Evolutionary conservation across 2,113 vertebrate genomes (phyloP).

Genomic region (Chloroceryle aenea): DNA sequence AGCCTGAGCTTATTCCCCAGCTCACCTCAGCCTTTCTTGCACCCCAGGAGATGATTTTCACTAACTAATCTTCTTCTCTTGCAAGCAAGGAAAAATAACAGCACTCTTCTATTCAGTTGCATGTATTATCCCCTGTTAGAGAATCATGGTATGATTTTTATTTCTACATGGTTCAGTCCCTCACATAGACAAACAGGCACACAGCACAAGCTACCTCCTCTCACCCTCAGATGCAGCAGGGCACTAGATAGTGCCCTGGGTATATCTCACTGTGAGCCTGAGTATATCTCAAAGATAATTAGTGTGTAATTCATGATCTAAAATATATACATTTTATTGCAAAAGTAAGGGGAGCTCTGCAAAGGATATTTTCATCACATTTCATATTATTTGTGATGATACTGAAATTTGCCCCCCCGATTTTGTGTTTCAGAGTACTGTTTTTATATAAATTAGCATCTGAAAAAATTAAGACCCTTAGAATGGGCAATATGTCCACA

Average conservation of each 20-base stretch:
- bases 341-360: background rate
- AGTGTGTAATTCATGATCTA: background rate
- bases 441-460: background rate
- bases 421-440: background rate
- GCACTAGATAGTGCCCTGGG: background rate
- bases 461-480: background rate
- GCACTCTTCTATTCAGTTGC: background rate
- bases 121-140: background rate
- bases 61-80: background rate
- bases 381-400: background rate
- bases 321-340: background rate
- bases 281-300: background rate
- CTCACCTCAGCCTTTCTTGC: background rate
- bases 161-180: background rate
- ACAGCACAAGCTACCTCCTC: background rate
- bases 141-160: background rate
- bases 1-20: background rate
- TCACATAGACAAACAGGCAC: background rate
- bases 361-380: background rate
- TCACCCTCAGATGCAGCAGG: background rate
- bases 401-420: background rate
- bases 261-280: background rate
- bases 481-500: background rate
- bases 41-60: background rate
- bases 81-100: background rate